phyloP scores from a whole-genome alignment of 2,113 vertebrate species.

The Hystrix brachyura region DNA sequence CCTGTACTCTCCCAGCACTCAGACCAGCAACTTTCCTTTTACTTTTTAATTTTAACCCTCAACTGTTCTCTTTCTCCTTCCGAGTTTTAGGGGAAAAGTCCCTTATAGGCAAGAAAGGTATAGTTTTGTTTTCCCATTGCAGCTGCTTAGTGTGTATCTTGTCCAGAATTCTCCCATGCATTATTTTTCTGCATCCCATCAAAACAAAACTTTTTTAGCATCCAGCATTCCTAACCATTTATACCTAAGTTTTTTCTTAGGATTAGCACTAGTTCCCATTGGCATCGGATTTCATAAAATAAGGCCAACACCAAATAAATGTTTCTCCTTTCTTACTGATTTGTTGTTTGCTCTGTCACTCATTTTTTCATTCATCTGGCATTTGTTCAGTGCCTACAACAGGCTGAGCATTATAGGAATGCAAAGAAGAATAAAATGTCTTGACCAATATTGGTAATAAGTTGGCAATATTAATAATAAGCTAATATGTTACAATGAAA shows the following conservation, averaged over 20 bases:
- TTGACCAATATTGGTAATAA: neutral
- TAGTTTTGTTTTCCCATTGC: neutral
- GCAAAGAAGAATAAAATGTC: neutral
- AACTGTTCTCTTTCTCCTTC: neutral
- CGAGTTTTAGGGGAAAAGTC: neutral
- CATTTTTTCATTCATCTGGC: neutral
- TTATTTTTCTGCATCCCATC: slow-evolving; percentile 8
- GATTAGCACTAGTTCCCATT: neutral
- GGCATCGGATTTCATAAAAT: slow-evolving; percentile 6
- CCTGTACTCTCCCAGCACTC: neutral
- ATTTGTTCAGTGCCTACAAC: neutral
- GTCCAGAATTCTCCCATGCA: neutral
- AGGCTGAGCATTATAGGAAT: neutral
- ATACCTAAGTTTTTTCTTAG: neutral
- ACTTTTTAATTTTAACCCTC: neutral
- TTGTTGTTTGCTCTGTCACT: neutral
- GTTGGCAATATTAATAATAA: neutral
- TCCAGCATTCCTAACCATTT: neutral
- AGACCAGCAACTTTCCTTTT: neutral
- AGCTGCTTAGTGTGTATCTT: neutral
- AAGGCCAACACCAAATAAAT: neutral
- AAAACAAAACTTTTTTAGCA: neutral
- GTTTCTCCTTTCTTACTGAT: neutral
- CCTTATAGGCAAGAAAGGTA: neutral
- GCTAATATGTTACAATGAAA: neutral